Base-by-base conservation (phyloP, 2,888 invertebrate species). In the Cephus nigrinus region DNA sequence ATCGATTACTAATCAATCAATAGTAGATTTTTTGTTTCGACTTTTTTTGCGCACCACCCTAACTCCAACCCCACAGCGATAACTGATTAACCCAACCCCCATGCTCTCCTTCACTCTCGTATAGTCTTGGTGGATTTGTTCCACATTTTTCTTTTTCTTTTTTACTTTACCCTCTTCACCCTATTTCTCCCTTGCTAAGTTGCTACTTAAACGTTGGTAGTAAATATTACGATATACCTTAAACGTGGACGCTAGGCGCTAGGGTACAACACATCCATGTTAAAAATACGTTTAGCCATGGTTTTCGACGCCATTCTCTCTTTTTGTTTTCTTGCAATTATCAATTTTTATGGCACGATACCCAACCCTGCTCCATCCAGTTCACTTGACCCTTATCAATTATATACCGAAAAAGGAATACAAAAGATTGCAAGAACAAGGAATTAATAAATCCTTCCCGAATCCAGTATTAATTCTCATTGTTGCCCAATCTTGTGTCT, bases 201-300 rank as follows among this genome's bases (percentile, higher is more conserved):
- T n/a, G 73, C 76, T 76, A 76, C 73, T 68, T 76, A 76, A 76
- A 72, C 73, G 31, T 73, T 74, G 76, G 76, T 76, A 76, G 36
- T 74, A 40, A 69, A 12, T 36, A 55, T 40, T 73, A 55, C 55
- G 73, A 76, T 75, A 76, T 68, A 75, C 68, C 34, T 76, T 76
- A 55, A 72, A 71, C 71, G 71, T 71, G 71, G 71, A 71, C 71
- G 71, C 71, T 71, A 71, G 71, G 75, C 75, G 72, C 79, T 80
- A 78, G 78, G 77, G 80, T 80, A 80, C 79, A 76, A 81, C 78
- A 86, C 86, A 87, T 86, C 80, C 86, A 85, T 85, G 80, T 86
- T 82, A 86, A 86, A 87, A 87, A 86, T 86, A 86, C 81, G 74
- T 81, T 84, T 84, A 86, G 82, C 81, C 78, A 79, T 80, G 79